Evolutionary conservation across 2,797 vertebrate species (phyloP).

Genomic region (Fratercula arctica): DNA sequence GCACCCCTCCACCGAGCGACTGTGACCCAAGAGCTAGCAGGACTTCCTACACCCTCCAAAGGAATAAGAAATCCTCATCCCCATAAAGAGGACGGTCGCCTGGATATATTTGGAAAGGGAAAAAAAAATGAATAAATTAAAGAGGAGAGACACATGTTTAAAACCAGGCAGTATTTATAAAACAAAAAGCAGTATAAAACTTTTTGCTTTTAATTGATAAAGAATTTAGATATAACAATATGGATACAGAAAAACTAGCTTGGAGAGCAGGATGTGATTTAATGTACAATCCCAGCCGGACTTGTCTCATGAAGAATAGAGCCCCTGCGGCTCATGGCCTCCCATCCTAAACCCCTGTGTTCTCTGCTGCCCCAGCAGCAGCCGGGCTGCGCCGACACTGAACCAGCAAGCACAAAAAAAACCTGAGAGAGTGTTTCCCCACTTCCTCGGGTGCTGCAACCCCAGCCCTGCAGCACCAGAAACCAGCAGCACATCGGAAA

Average conservation of each 20-base stretch:
- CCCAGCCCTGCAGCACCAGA: neutral
- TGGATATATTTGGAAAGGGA: neutral
- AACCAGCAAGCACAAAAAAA: neutral
- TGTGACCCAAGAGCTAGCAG: neutral
- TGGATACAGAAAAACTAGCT: neutral
- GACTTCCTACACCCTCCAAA: neutral
- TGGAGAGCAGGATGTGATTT: neutral
- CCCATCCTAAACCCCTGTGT: neutral
- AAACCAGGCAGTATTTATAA: neutral
- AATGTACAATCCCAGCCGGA: neutral
- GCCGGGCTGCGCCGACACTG: neutral
- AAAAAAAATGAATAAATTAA: neutral
- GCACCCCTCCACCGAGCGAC: neutral
- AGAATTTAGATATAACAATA: neutral
- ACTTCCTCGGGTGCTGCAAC: neutral
- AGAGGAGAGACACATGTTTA: neutral
- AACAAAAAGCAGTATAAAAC: neutral
- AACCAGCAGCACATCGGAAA: accelerated
- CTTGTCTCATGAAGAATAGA: neutral
- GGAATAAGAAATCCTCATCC: neutral
- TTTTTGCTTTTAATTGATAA: neutral
- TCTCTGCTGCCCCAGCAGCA: neutral
- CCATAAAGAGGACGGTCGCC: neutral
- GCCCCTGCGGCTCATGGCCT: neutral
- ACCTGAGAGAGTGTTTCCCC: neutral